phyloP scores from a whole-genome alignment of 2,797 vertebrate species.

The Sebastes steindachneri region DNA sequence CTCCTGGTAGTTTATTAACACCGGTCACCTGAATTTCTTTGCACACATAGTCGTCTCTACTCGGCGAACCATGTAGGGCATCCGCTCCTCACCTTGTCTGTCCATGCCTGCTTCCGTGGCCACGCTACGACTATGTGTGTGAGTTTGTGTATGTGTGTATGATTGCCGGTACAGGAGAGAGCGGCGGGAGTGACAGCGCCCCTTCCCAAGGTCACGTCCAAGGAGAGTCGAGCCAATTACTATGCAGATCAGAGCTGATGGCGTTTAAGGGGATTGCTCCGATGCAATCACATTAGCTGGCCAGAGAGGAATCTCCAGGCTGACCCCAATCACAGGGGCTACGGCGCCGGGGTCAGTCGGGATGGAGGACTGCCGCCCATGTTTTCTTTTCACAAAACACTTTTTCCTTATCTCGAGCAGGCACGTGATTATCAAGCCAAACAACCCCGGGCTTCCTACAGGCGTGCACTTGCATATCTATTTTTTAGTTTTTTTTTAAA shows the following conservation, averaged over 20 bases:
- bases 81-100: slow-evolving; percentile 41
- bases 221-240: slow-evolving; percentile 96
- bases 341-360: slow-evolving; percentile 73
- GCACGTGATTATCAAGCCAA: slow-evolving; percentile 84
- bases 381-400: slow-evolving; percentile 84
- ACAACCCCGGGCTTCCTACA: slow-evolving; percentile 65
- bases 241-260: slow-evolving; percentile 97
- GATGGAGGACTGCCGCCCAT: slow-evolving; percentile 71
- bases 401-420: slow-evolving; percentile 80
- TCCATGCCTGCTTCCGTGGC: slow-evolving; percentile 20
- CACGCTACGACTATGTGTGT: neutral
- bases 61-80: slow-evolving; percentile 34
- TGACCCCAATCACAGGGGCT: slow-evolving; percentile 92
- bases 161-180: slow-evolving; percentile 87
- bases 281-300: slow-evolving; percentile 98
- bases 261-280: slow-evolving; percentile 98
- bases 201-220: slow-evolving; percentile 92
- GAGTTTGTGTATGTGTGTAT: slow-evolving; percentile 35
- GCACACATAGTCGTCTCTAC: slow-evolving; percentile 2
- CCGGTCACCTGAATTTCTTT: slow-evolving; percentile 54
- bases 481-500: slow-evolving; percentile 3
- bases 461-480: slow-evolving; percentile 65
- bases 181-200: slow-evolving; percentile 90
- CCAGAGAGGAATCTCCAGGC: slow-evolving; percentile 90
- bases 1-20: slow-evolving; percentile 67